phyloP scores from a whole-genome alignment of 2,113 vertebrate genomes.

The Notechis scutatus region DNA sequence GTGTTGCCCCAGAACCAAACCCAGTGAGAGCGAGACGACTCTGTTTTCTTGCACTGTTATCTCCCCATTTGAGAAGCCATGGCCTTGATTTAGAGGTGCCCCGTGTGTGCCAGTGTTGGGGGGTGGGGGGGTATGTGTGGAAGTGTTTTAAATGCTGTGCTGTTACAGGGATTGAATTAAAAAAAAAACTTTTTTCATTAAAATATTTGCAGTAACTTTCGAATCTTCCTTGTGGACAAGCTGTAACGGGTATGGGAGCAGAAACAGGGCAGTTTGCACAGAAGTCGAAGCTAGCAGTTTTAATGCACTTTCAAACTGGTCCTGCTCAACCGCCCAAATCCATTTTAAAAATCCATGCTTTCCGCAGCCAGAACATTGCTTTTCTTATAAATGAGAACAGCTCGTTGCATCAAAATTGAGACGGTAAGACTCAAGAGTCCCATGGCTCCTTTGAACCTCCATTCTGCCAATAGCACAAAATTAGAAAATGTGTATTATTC shows the following conservation, averaged over 20 bases:
- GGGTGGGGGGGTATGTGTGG: neutral
- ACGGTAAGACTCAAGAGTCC: neutral
- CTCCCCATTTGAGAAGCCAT: neutral
- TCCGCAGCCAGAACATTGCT: neutral
- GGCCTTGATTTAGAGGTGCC: neutral
- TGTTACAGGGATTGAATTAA: constrained; percentile 12
- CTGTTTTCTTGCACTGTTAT: neutral
- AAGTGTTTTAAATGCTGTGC: neutral
- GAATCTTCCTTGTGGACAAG: neutral
- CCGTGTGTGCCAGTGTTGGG: neutral
- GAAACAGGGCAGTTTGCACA: neutral
- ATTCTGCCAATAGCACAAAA: neutral
- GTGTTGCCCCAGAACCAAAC: neutral
- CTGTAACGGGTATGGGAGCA: neutral
- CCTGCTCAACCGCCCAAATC: neutral
- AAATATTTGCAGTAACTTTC: constrained; percentile 3
- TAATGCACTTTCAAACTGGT: neutral
- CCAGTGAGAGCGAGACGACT: neutral
- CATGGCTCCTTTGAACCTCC: neutral
- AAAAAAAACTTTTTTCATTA: neutral
- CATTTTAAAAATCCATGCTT: neutral
- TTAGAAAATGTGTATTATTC: neutral
- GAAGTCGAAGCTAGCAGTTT: neutral
- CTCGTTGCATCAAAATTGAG: neutral
- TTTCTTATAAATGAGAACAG: neutral